Evolutionary conservation across 2,113 vertebrate species (phyloP).

Genomic region (Vulpes lagopus): DNA sequence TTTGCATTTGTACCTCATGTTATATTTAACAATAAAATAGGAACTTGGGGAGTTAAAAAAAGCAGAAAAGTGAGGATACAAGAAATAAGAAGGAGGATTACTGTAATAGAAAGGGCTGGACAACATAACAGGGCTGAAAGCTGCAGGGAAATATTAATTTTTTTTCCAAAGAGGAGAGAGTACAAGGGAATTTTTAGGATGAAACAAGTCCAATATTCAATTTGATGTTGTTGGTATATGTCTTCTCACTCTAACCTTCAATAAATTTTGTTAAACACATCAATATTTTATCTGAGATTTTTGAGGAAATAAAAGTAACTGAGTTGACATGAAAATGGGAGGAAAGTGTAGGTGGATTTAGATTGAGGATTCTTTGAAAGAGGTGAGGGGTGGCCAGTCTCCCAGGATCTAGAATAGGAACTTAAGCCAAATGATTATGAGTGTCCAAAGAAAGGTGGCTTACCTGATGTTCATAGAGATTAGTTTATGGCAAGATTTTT

Average conservation of each 20-base stretch:
- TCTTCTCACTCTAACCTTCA: not conserved
- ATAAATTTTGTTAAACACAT: constrained; percentile 25
- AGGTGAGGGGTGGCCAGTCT: not conserved
- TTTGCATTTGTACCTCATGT: not conserved
- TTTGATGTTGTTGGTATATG: not conserved
- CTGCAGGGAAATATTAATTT: not conserved
- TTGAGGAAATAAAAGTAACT: not conserved
- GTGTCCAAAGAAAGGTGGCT: not conserved
- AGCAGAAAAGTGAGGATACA: not conserved
- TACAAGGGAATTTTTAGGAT: not conserved
- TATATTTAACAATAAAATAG: not conserved
- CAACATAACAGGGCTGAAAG: not conserved
- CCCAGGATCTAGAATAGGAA: not conserved
- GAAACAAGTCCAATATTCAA: not conserved
- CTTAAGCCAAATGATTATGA: not conserved
- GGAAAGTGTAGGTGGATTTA: not conserved
- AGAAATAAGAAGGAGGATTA: not conserved
- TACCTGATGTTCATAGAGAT: not conserved
- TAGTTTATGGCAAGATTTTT: not conserved
- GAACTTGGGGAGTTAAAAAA: not conserved
- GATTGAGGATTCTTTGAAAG: not conserved
- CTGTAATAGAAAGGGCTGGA: not conserved
- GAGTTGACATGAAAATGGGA: not conserved
- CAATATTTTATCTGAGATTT: constrained; percentile 18
- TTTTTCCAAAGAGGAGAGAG: no score